Conservation (phyloP, 2,888 invertebrate genomes). For the Tetragnatha montana region DNA sequence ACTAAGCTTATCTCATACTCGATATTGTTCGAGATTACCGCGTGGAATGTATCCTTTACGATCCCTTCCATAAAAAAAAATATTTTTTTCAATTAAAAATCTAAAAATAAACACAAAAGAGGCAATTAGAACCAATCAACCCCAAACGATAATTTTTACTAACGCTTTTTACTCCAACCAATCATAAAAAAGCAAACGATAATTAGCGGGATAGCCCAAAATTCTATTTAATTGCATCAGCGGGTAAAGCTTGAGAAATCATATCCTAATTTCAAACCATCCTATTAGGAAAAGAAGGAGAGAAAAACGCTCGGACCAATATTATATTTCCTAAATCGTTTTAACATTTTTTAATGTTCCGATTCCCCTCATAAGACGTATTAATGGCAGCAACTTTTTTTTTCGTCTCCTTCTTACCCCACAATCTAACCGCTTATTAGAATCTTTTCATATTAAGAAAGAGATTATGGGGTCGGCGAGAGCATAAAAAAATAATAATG, state of each 20-base stretch:
- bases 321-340: conserved; percentile 66
- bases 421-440: conserved; percentile 34
- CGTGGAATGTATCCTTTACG: neutral
- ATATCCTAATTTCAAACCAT: conserved; percentile 46
- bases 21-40: neutral
- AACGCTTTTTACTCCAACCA: conserved; percentile 30
- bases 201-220: conserved; percentile 25
- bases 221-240: conserved; percentile 20
- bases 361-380: conserved; percentile 56
- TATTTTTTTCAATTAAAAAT: neutral
- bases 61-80: neutral
- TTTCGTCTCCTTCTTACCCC: neutral
- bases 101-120: neutral
- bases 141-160: conserved; percentile 9
- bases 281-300: conserved; percentile 26
- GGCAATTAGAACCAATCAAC: conserved; percentile 13
- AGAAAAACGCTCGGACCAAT: conserved; percentile 23
- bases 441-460: conserved; percentile 63
- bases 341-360: conserved; percentile 68
- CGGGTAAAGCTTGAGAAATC: conserved; percentile 11
- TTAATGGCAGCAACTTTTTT: conserved; percentile 49
- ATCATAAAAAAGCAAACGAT: conserved; percentile 20
- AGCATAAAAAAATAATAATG: conserved; percentile 31
- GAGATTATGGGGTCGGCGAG: conserved; percentile 50
- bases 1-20: neutral